A percentile compares a stretch with the other conserved stretches of the same genome.
Conservation (phyloP, 2,888 invertebrate genomes). For the Rapana venosa region DNA sequence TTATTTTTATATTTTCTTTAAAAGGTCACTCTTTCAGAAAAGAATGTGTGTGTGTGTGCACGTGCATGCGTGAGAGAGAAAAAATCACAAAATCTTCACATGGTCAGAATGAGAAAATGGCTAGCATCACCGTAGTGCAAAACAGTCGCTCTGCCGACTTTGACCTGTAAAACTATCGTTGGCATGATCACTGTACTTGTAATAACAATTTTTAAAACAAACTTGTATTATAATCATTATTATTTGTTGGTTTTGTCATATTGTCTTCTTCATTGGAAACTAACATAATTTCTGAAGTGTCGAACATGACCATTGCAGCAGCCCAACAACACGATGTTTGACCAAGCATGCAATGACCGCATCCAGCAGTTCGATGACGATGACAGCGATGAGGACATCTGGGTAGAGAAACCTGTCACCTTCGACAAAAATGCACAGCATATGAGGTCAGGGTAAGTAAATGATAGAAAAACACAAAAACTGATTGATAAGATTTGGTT, state of each 20-base stretch:
- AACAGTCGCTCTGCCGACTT: not conserved
- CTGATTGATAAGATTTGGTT: too few relatives aligned
- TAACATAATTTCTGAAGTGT: slow-evolving; percentile 6
- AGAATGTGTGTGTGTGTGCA: too few relatives aligned
- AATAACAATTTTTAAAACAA: not conserved
- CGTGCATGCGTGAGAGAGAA: too few relatives aligned
- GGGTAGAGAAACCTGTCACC: slow-evolving; percentile 78
- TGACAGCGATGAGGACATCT: slow-evolving; percentile 79
- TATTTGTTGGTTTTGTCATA: not conserved
- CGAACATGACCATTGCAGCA: slow-evolving; percentile 53
- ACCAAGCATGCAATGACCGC: slow-evolving; percentile 81
- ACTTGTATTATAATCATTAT: too few relatives aligned
- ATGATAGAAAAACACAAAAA: not conserved
- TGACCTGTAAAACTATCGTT: not conserved
- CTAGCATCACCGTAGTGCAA: too few relatives aligned
- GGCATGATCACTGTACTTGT: not conserved
- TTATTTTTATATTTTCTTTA: too few relatives aligned
- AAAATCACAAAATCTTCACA: too few relatives aligned
- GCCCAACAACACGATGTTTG: slow-evolving; percentile 82
- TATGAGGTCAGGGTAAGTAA: slow-evolving; percentile 64
- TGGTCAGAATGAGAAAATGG: too few relatives aligned
- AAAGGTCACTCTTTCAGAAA: too few relatives aligned
- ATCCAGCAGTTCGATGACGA: slow-evolving; percentile 77
- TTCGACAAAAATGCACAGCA: slow-evolving; percentile 61
- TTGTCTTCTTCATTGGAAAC: not conserved